These are phyloP conservation scores for Sebastes taczanowskii DNA, from an alignment of 2,797 vertebrate species.

Conservation along the genomic window DNA sequence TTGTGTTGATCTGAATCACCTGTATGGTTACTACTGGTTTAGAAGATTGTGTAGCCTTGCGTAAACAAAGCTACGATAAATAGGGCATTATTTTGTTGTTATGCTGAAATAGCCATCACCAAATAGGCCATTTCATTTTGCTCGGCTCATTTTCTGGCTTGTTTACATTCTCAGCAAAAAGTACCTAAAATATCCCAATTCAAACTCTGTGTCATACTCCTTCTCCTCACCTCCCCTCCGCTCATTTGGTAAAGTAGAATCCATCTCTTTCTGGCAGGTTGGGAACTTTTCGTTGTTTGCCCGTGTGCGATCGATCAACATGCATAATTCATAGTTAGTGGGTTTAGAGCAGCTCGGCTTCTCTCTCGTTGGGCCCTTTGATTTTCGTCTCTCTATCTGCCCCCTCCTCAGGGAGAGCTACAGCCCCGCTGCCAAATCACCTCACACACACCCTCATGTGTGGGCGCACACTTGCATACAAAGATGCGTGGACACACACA, in stretches of 20 bases:
- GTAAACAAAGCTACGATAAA: not conserved
- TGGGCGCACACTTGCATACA: slow-evolving; percentile 22
- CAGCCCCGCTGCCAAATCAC: slow-evolving; percentile 58
- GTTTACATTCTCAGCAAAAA: slow-evolving; percentile 31
- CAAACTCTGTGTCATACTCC: slow-evolving; percentile 13
- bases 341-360: slow-evolving; percentile 63
- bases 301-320: slow-evolving; percentile 75
- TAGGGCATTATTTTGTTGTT: not conserved
- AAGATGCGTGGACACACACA: slow-evolving; percentile 1
- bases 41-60: not conserved
- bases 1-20: not conserved
- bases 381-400: slow-evolving; percentile 59
- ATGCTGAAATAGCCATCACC: slow-evolving; percentile 3
- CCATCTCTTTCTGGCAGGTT: slow-evolving; percentile 70
- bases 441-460: slow-evolving; percentile 35
- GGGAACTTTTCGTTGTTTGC: slow-evolving; percentile 74
- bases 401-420: slow-evolving; percentile 44
- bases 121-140: not conserved
- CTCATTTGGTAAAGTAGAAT: slow-evolving; percentile 59
- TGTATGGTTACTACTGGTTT: not conserved
- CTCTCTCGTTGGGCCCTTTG: slow-evolving; percentile 60
- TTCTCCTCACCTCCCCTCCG: slow-evolving; percentile 4
- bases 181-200: slow-evolving; percentile 40
- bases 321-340: slow-evolving; percentile 81
- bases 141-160: not conserved